Evolutionary conservation across 1,140 invertebrate genomes (phyloP), one percentile per base, ranked within the genome.

Genomic region (Drosophila neocordata): DNA sequence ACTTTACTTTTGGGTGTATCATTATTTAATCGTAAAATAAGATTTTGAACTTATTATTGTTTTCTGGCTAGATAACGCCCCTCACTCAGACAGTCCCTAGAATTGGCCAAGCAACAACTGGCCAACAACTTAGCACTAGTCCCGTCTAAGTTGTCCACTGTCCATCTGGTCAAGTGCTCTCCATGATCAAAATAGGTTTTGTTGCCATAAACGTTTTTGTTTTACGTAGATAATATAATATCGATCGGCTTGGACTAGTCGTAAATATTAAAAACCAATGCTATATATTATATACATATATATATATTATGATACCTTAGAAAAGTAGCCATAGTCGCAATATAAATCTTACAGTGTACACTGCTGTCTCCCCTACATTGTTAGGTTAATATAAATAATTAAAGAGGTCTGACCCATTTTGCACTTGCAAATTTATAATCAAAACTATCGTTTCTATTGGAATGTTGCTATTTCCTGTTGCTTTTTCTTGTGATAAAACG

Each of bases 1-100:
- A 73, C 79, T 79, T 75, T 84, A 73, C 69, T 78, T 79, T 83
- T 69, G 66, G 83, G 41, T 48, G 41, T 88, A 88, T 88, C 76
- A 88, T 74, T 77, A 35, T 51, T 70, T 48, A 87, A 88, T 88
- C 83, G 79, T 88, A 88, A 88, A 88, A 88, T 88, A 88, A 89
- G 83, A 88, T 88, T 88, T 88, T 88, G 65, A 79, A 89, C 79
- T 88, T 83, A 84, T 87, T 73, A 71, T 78, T 66, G 65, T 44
- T 48, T 48, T 48, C 18, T 59, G 61, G 64, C 52, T 69, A 83
- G 83, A 88, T 88, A 88, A 88, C 83, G 77, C 27, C 27, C 27
- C 27, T 31, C 58, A 63, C 81, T 71, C 65, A 74, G 61, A 20
- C 20, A 38, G 58, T 0, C 58, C 57, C 38, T 5, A 58, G 35